Evolutionary conservation across 1,140 invertebrate genomes (phyloP), one percentile per base, ranked within the genome.

Genomic region (Conus ventricosus): DNA sequence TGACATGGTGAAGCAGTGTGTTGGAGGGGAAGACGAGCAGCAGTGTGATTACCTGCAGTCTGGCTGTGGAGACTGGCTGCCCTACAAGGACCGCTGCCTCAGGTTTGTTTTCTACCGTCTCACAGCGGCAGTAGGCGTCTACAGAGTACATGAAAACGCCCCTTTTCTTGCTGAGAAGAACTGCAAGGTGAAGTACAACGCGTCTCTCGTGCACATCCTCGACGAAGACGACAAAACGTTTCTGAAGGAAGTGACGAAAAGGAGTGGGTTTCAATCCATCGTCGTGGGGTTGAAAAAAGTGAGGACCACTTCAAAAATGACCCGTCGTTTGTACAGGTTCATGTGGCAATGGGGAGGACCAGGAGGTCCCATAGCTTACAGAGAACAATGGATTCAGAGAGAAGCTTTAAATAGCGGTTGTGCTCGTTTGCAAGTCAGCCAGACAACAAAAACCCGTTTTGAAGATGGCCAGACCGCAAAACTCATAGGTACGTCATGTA

Each of bases 301-400:
- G 10, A 27, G 39, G 13, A 25, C 39, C 11, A 15, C 8, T 7
- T 7, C 8, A 5, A 10, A 51, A 1, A 39, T 25, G 25, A 39
- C 8, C 39, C 76, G 39, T 13, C 76, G 76, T 27, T 51, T 86
- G 13, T 86, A 86, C 67, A 57, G 63, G 39, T 86, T 76, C 55
- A 17, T 86, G 13, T 86, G 84, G 84, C 84, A 86, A 20, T 86
- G 84, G 84, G 84, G 84, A 20, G 84, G 67, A 6, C 67, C 17
- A 10, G 84, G 84, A 11, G 71, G 67, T 4, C 25, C 84, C 17
- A 25, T 86, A 15, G 84, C 25, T 11, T 86, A 86, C 71, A 15
- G 75, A 4, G 63, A 76, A 23, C 51, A 53, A 20, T 10, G 10
- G 1, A 51, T 75, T 4, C 84, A 86, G 84, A 75, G 67, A 51